Conservation (phyloP, 2,797 vertebrate species). For the Brachymystax lenok region DNA sequence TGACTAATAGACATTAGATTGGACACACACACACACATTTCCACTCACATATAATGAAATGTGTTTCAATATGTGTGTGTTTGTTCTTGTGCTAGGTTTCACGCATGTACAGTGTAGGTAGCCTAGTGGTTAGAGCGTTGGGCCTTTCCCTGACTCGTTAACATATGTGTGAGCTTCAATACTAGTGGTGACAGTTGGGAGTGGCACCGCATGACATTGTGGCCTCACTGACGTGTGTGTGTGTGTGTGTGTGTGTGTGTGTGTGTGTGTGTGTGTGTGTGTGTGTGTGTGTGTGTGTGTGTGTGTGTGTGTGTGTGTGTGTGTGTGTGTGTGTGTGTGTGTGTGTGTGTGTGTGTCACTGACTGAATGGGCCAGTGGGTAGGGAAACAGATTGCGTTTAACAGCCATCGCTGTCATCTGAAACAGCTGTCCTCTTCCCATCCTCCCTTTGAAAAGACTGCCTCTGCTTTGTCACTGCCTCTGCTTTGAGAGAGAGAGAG, state of each 20-base stretch:
- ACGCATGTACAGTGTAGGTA: slow-evolving; percentile 30
- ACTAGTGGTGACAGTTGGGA: slow-evolving; percentile 69
- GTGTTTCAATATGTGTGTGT: slow-evolving; percentile 32
- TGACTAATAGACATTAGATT: background rate
- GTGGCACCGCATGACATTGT: slow-evolving; percentile 62
- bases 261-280: slow-evolving; percentile 30
- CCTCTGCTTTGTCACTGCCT: slow-evolving; percentile 78
- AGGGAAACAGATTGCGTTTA: slow-evolving; percentile 80
- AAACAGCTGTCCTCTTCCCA: slow-evolving; percentile 84
- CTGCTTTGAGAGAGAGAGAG: slow-evolving; percentile 29
- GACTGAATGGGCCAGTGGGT: slow-evolving; percentile 72
- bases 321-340: slow-evolving; percentile 37
- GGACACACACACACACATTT: background rate
- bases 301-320: no score
- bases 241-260: slow-evolving; percentile 21
- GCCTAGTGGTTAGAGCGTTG: no score
- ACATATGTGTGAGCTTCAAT: slow-evolving; percentile 43
- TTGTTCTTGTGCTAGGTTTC: slow-evolving; percentile 34
- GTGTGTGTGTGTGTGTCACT: slow-evolving; percentile 25
- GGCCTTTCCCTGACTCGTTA: slow-evolving; percentile 18
- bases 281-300: slow-evolving; percentile 31
- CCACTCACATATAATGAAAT: background rate
- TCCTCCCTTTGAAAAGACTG: slow-evolving; percentile 75
- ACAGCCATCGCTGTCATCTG: slow-evolving; percentile 84
- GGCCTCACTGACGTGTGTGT: slow-evolving; percentile 56